phyloP scores from a whole-genome alignment of 2,888 invertebrate species.

The Elegia similella region DNA sequence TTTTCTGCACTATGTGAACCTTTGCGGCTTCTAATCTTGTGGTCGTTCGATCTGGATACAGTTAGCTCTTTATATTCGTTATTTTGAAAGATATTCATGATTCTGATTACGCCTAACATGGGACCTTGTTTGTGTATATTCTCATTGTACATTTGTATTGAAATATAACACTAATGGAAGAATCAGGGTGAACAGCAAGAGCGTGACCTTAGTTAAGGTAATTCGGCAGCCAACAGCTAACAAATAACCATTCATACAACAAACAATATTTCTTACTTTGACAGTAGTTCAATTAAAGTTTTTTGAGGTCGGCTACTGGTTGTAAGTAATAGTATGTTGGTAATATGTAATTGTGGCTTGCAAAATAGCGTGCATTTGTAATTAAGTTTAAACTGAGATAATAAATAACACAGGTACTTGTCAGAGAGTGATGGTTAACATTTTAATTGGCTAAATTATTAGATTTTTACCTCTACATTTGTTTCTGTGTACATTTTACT shows the following conservation, averaged over 20 bases:
- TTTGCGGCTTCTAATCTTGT: background rate
- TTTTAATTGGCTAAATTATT: too few relatives aligned
- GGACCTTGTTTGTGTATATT: too few relatives aligned
- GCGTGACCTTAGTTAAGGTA: background rate
- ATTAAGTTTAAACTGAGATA: slow-evolving; percentile 1
- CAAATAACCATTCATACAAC: background rate
- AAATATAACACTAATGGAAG: background rate
- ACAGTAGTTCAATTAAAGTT: background rate
- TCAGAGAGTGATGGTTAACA: too few relatives aligned
- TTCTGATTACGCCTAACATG: too few relatives aligned
- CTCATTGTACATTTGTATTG: too few relatives aligned
- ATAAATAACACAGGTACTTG: background rate
- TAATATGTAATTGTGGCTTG: background rate
- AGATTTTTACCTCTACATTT: too few relatives aligned
- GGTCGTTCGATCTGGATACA: slow-evolving; percentile 2
- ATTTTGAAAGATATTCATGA: too few relatives aligned
- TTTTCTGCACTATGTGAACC: background rate
- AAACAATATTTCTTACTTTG: slow-evolving; percentile 21
- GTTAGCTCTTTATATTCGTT: background rate
- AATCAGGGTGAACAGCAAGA: background rate
- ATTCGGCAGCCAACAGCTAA: background rate
- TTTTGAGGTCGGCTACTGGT: slow-evolving; percentile 6
- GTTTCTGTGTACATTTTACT: too few relatives aligned
- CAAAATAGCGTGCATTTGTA: background rate
- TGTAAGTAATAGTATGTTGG: background rate